Evolutionary conservation across 2,888 invertebrate species (phyloP), one percentile per base, ranked within the genome.

Genomic region (Patella ulyssiponensis): DNA sequence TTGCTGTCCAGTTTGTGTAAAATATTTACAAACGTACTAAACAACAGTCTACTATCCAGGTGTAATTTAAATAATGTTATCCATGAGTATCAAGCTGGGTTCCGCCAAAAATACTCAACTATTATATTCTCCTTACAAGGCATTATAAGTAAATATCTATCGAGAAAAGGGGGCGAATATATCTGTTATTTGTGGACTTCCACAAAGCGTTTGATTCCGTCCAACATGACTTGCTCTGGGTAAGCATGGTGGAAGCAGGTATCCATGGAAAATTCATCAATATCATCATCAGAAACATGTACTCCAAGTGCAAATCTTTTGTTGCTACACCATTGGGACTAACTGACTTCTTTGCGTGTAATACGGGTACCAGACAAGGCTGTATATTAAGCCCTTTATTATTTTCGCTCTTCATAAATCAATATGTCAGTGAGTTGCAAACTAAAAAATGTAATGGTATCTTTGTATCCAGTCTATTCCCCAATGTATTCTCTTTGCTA

Each of bases 401-500:
- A 17, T 74, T 74, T 17, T 58, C 64, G 4, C 23, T 56, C 23
- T 58, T 58, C 20, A 74, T 74, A 2, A 74, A 74, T 58, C 33
- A 64, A 23, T 44, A 58, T n/a, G 74, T 64, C 1, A 58, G 23
- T n/a, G 69, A 74, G 4, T 17, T 58, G 58, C 15, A 56, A 58
- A 54, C 27, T 15, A 11, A 20, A 3, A 23, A 23, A 2, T 74
- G 74, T n/a, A 64, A 64, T 23, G 77, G 73, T 20, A 52, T 77
- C 4, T 73, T 69, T 52, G 64, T 75, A 7, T 33, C 27, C 5
- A 44, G 53, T 9, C 52, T n/a, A 3, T 51, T 54, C 14, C 69
- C 73, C 7, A 56, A 78, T 73, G 69, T 76, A 51, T 53, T 72
- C 20, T 76, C 58, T 17, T 20, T 73, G 23, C 44, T 78, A 9